These are phyloP conservation scores for Tipula confusa DNA, from an alignment of 2,888 invertebrate genomes.

Conservation along the genomic window DNA sequence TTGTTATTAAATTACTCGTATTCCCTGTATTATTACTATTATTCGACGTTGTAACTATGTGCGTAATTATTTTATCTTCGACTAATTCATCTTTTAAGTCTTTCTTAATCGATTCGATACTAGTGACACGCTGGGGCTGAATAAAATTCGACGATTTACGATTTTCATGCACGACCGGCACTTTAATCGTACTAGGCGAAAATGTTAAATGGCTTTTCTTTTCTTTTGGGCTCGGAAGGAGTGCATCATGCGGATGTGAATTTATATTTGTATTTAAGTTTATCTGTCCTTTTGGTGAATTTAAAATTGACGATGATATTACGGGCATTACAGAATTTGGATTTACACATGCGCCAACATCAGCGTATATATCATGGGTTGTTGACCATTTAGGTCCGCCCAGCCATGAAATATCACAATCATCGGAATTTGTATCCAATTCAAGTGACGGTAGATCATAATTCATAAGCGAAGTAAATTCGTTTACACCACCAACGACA, in stretches of 20 bases:
- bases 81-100: slow-evolving; percentile 60
- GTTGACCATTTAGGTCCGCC: slow-evolving; percentile 44
- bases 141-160: slow-evolving; percentile 35
- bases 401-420: slow-evolving; percentile 38
- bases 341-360: slow-evolving; percentile 69
- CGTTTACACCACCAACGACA: slow-evolving; percentile 67
- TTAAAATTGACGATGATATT: slow-evolving; percentile 53
- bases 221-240: slow-evolving; percentile 60
- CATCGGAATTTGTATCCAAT: slow-evolving; percentile 45
- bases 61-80: slow-evolving; percentile 42
- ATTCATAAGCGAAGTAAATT: slow-evolving; percentile 53
- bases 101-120: slow-evolving; percentile 57
- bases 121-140: slow-evolving; percentile 35
- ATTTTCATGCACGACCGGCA: slow-evolving; percentile 54
- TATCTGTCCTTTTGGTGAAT: slow-evolving; percentile 44
- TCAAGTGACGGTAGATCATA: slow-evolving; percentile 50
- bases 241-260: slow-evolving; percentile 41
- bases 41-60: slow-evolving; percentile 41
- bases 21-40: slow-evolving; percentile 39
- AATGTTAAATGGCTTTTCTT: slow-evolving; percentile 68
- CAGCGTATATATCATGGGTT: slow-evolving; percentile 67
- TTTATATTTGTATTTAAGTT: slow-evolving; percentile 40
- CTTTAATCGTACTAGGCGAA: slow-evolving; percentile 65
- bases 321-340: slow-evolving; percentile 87
- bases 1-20: slow-evolving; percentile 35